Evolutionary conservation across 2,113 vertebrate genomes (phyloP).

Genomic region (Chrysemys picta): DNA sequence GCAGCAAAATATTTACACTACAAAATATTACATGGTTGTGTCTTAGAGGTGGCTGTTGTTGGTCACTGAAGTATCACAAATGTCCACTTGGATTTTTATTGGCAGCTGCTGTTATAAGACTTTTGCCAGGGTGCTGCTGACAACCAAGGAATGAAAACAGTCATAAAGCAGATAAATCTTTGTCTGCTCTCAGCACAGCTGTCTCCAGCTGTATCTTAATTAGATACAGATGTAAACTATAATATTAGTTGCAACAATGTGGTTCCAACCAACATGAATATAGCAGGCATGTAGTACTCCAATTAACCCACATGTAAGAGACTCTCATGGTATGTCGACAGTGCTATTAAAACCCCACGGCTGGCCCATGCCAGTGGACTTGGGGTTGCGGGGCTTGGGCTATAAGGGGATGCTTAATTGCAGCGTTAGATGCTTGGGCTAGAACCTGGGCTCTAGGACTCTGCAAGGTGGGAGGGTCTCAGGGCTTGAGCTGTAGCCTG

Average conservation of each 20-base stretch:
- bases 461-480: not conserved
- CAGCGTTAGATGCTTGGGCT: not conserved
- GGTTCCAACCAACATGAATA: not conserved
- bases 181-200: slow-evolving; percentile 59
- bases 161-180: slow-evolving; percentile 51
- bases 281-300: not conserved
- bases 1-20: not conserved
- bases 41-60: not conserved
- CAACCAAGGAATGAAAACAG: slow-evolving; percentile 48
- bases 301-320: not conserved
- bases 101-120: not conserved
- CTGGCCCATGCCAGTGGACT: not conserved
- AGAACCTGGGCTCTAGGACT: not conserved
- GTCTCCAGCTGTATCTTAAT: slow-evolving; percentile 18
- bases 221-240: slow-evolving; percentile 45
- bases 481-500: no score
- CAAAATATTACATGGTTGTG: not conserved
- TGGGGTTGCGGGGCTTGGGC: not conserved
- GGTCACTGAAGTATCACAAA: not conserved
- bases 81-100: slow-evolving; percentile 3
- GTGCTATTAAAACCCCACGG: not conserved
- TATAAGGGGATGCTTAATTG: not conserved
- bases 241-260: not conserved
- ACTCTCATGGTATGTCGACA: not conserved
- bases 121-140: slow-evolving; percentile 41